Evolutionary conservation across 1,140 invertebrate species (phyloP).

Genomic region (Triops longicaudatus): DNA sequence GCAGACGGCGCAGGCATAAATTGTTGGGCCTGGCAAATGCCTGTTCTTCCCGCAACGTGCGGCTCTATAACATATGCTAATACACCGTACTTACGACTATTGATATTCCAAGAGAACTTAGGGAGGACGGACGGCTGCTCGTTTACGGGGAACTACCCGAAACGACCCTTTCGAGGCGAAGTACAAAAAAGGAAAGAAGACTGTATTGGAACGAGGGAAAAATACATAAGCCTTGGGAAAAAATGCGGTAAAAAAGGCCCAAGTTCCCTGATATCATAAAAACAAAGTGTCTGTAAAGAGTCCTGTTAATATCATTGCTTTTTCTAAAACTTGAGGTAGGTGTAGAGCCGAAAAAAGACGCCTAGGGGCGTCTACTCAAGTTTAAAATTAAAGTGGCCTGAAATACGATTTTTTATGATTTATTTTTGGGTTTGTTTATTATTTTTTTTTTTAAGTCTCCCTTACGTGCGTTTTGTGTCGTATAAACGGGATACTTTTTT

Average conservation of each 20-base stretch:
- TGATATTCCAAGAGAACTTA: constrained; percentile 12
- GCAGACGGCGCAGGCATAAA: neutral
- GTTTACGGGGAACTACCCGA: constrained; percentile 3
- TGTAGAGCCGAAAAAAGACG: too few relatives aligned
- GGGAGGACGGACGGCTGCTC: constrained; percentile 4
- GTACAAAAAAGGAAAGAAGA: neutral
- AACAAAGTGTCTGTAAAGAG: too few relatives aligned
- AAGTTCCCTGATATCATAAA: neutral
- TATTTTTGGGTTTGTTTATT: too few relatives aligned
- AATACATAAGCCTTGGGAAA: neutral
- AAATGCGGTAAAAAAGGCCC: neutral
- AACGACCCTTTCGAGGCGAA: neutral
- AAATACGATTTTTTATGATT: too few relatives aligned
- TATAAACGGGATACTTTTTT: neutral
- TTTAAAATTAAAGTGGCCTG: too few relatives aligned
- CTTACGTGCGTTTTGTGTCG: neutral
- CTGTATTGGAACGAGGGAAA: neutral
- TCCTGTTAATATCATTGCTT: too few relatives aligned
- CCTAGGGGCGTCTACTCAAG: too few relatives aligned
- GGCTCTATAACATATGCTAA: constrained; percentile 11
- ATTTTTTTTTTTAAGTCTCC: too few relatives aligned
- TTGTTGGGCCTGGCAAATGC: neutral
- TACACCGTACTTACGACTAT: constrained; percentile 8
- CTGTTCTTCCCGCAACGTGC: neutral
- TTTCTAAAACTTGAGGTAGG: too few relatives aligned